Evolutionary conservation across 2,888 invertebrate genomes (phyloP).

Genomic region (Orgyia antiqua): DNA sequence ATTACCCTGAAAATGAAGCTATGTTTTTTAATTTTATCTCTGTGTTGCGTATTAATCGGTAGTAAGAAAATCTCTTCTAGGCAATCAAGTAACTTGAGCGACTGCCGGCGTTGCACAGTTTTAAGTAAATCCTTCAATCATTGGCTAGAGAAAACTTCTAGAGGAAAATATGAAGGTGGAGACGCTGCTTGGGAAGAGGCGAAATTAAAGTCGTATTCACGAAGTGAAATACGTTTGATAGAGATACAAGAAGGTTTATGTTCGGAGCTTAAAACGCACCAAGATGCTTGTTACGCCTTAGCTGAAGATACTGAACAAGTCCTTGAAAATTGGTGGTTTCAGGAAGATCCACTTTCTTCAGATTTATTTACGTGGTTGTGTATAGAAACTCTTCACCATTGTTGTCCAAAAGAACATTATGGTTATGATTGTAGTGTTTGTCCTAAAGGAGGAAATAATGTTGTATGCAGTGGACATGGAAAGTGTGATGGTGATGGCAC

Average conservation of each 20-base stretch:
- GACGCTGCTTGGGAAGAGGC: slow-evolving; percentile 96
- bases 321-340: slow-evolving; percentile 94
- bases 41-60: slow-evolving; percentile 24
- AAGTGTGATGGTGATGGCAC: slow-evolving; percentile 91
- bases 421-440: slow-evolving; percentile 89
- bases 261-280: slow-evolving; percentile 81
- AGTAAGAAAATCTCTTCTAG: slow-evolving; percentile 28
- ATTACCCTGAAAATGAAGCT: too few relatives aligned
- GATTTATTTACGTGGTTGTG: slow-evolving; percentile 83
- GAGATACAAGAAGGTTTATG: slow-evolving; percentile 96
- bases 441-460: slow-evolving; percentile 65
- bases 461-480: slow-evolving; percentile 89
- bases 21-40: slow-evolving; percentile 26
- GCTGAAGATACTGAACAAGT: slow-evolving; percentile 88
- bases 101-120: slow-evolving; percentile 85
- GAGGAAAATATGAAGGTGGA: slow-evolving; percentile 94
- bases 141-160: slow-evolving; percentile 88
- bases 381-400: slow-evolving; percentile 84
- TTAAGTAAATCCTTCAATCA: slow-evolving; percentile 85
- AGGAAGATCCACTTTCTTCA: slow-evolving; percentile 66
- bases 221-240: slow-evolving; percentile 92
- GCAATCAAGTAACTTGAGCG: slow-evolving; percentile 23
- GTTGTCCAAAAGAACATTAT: slow-evolving; percentile 91
- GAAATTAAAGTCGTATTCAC: slow-evolving; percentile 88
- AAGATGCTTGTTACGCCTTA: slow-evolving; percentile 88